phyloP scores from a whole-genome alignment of 2,888 invertebrate species.

The Scaptomyza reducta region DNA sequence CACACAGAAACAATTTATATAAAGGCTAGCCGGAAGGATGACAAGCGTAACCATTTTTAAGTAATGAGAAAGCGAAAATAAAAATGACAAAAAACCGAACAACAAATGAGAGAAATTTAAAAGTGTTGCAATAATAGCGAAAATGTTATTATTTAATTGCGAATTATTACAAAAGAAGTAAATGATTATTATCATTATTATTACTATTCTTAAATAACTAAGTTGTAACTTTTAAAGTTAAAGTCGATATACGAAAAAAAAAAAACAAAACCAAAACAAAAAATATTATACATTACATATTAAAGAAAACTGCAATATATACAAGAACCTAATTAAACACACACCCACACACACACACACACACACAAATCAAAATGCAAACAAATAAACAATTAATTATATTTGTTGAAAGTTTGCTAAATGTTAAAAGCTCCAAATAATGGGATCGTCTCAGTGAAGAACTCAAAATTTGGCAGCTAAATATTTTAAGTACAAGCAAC shows the following conservation, averaged over 20 bases:
- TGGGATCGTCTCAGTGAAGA: neutral
- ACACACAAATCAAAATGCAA: conserved; percentile 64
- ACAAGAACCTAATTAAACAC: conserved; percentile 48
- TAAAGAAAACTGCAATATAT: conserved; percentile 69
- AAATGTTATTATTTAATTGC: conserved; percentile 78
- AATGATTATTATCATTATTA: conserved; percentile 64
- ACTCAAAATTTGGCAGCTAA: conserved; percentile 4
- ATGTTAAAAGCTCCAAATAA: conserved; percentile 14
- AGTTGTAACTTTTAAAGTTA: conserved; percentile 78
- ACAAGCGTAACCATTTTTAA: conserved; percentile 66
- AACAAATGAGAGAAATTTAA: conserved; percentile 28
- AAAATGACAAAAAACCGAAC: conserved; percentile 15
- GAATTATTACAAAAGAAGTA: conserved; percentile 65
- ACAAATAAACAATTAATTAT: conserved; percentile 29
- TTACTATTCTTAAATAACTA: conserved; percentile 63
- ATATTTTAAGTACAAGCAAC: too few relatives aligned
- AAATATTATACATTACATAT: conserved; percentile 27
- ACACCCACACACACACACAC: conserved; percentile 49
- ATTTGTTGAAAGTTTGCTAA: conserved; percentile 44
- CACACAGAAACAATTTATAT: conserved; percentile 40
- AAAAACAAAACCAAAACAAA: conserved; percentile 26
- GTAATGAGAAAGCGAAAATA: conserved; percentile 62
- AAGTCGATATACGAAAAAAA: conserved; percentile 58
- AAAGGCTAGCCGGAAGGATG: conserved; percentile 51
- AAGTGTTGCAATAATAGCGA: conserved; percentile 77